These are phyloP conservation scores for Ridgeia piscesae DNA, from an alignment of 1,140 invertebrate species.

Conservation along the genomic window DNA sequence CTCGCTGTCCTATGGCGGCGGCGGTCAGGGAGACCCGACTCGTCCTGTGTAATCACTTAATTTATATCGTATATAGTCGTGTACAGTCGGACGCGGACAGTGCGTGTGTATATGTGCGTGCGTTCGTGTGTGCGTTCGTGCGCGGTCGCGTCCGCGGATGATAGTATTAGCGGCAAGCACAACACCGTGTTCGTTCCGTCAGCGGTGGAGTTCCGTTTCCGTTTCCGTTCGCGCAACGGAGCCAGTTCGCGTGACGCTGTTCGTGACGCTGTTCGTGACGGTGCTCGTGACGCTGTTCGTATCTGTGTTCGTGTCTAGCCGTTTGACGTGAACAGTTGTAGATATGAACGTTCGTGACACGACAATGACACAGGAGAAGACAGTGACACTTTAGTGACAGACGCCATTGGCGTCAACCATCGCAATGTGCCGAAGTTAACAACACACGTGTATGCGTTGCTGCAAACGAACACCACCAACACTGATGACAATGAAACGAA, in stretches of 20 bases:
- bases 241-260: not conserved
- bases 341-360: not conserved
- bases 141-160: not conserved
- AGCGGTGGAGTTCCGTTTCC: not conserved
- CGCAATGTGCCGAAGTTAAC: not conserved
- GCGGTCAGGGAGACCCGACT: not conserved
- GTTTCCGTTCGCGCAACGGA: not conserved
- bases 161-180: not conserved
- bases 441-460: not conserved
- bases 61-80: conserved; percentile 6
- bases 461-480: not conserved
- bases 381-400: not conserved
- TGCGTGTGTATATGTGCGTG: not conserved
- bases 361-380: not conserved
- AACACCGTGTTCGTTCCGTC: not conserved
- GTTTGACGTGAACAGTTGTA: not conserved
- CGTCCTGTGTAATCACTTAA: not conserved
- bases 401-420: not conserved
- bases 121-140: not conserved
- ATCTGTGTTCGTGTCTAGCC: not conserved
- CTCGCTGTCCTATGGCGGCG: not conserved
- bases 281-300: not conserved
- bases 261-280: not conserved
- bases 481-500: not conserved
- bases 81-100: not conserved